Evolutionary conservation across 2,113 vertebrate genomes (phyloP), one percentile per base, ranked within the genome.

Genomic region (Sporophila hypoxantha): DNA sequence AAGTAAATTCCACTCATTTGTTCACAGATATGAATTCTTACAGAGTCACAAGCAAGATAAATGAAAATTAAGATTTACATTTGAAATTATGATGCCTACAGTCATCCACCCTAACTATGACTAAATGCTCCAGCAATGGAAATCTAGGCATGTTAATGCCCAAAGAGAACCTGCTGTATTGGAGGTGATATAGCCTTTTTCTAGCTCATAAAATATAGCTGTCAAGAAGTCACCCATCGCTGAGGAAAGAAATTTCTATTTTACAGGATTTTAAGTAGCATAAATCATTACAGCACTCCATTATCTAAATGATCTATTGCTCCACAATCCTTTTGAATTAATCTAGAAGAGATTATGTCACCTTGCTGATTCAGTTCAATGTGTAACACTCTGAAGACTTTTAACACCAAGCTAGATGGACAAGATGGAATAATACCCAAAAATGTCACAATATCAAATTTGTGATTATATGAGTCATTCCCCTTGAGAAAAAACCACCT

Each of bases 231-330:
- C 21, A 68, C 5, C 14, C 2, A 5, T 65, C 53, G 57, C 14
- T 32, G 27, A 76, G 55, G n/a, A 86, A 8, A 88, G 20, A 62
- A 62, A 49, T 71, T 52, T 50, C 19, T 17, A 64, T 83, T 85
- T 82, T 59, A 74, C 27, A 70, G 57, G 16, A 64, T 88, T 87
- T 64, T 46, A 77, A 88, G 49, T 17, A 71, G 53, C 82, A 82
- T 29, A 74, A 80, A 92, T 83, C 15, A 37, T 89, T 55, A 75
- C 15, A 10, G 4, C 12, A 42, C 29, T 71, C 44, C 14, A 17
- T 91, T 88, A 83, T 76, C 74, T 87, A 57, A 75, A 68, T 25
- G 16, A 92, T 62, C 46, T 88, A 71, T 80, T 91, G 59, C 34
- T 71, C 53, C 17, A 21, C 49, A 89, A 68, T 46, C 10, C 32